Evolutionary conservation across 2,113 vertebrate genomes (phyloP).

Genomic region (Tricholaema leucomelas): DNA sequence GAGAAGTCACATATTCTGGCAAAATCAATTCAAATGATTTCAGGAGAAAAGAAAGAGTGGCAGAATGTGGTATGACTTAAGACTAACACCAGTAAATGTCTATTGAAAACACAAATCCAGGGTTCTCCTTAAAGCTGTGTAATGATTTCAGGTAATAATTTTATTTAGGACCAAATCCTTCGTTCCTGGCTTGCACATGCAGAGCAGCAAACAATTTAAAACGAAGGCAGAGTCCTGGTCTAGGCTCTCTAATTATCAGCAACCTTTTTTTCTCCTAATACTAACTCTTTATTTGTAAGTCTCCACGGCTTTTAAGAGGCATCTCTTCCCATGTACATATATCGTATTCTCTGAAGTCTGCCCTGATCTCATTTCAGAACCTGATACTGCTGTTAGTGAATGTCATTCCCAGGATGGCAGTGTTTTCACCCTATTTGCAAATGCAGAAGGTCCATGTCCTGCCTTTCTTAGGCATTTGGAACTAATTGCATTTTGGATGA

Average conservation of each 20-base stretch:
- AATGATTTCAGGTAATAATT: background rate
- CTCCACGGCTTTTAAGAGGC: background rate
- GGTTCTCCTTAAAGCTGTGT: background rate
- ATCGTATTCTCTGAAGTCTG: background rate
- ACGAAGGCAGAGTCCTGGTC: background rate
- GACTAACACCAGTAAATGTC: background rate
- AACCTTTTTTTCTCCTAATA: background rate
- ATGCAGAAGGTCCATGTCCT: background rate
- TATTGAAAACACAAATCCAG: background rate
- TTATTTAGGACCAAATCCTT: background rate
- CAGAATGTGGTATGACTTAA: background rate
- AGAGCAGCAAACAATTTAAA: background rate
- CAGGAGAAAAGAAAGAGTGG: background rate
- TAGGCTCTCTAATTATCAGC: background rate
- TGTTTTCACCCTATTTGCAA: background rate
- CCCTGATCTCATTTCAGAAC: background rate
- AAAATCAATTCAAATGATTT: background rate
- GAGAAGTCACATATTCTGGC: background rate
- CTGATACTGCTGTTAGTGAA: background rate
- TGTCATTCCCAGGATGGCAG: background rate
- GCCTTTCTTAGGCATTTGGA: background rate
- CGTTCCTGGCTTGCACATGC: background rate
- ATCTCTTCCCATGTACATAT: background rate
- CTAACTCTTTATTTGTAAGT: background rate
- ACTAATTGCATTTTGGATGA: background rate